These are phyloP conservation scores for Agapetus fuscipes DNA, from an alignment of 2,888 invertebrate species.

Conservation along the genomic window DNA sequence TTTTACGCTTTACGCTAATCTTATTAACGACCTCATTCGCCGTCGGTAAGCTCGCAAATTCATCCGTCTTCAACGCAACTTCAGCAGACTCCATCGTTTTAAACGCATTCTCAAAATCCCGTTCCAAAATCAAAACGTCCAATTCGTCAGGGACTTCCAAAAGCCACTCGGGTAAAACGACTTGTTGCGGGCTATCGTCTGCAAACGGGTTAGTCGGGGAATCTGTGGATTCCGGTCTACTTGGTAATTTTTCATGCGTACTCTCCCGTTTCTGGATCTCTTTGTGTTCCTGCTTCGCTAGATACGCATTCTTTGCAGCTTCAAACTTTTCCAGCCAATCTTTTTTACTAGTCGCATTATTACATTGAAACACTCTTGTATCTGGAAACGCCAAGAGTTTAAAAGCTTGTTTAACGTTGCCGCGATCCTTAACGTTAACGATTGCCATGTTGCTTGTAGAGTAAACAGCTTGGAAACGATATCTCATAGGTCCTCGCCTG, in stretches of 20 bases:
- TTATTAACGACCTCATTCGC: constrained; percentile 38
- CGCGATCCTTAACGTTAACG: constrained; percentile 86
- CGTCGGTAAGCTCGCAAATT: constrained; percentile 36
- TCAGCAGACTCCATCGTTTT: constrained; percentile 58
- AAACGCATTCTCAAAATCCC: constrained; percentile 91
- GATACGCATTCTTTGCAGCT: constrained; percentile 73
- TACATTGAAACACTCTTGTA: constrained; percentile 84
- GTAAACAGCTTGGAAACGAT: constrained; percentile 75
- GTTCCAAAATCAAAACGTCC: constrained; percentile 89
- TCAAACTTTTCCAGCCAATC: constrained; percentile 94
- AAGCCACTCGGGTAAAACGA: constrained; percentile 71
- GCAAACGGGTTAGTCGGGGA: constrained; percentile 39
- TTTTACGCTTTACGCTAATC: constrained; percentile 62
- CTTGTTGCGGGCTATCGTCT: constrained; percentile 35
- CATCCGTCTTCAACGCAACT: constrained; percentile 34
- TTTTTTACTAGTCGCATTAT: constrained; percentile 70
- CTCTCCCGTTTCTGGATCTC: constrained; percentile 35
- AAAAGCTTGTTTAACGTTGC: constrained; percentile 84
- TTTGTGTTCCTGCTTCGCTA: constrained; percentile 51
- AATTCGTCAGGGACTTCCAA: constrained; percentile 86
- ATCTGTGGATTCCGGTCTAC: constrained; percentile 33
- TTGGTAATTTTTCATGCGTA: constrained; percentile 31
- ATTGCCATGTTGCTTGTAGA: constrained; percentile 85
- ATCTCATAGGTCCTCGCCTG: constrained; percentile 67
- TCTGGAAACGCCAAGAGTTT: constrained; percentile 92